These are phyloP conservation scores for Mungos mungo DNA, from an alignment of 2,113 vertebrate genomes.

Conservation along the genomic window DNA sequence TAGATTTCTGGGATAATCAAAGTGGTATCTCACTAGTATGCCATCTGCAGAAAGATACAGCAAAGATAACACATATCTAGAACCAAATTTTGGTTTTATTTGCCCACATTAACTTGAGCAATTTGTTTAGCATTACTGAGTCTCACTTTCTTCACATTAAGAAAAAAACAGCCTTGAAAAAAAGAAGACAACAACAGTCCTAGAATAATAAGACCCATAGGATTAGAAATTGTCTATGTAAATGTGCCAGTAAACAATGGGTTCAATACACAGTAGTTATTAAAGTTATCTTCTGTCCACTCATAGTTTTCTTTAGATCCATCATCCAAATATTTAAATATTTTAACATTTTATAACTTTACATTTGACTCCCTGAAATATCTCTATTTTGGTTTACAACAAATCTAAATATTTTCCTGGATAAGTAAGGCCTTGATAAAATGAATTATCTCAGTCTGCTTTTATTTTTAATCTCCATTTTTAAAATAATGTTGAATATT, in stretches of 20 bases:
- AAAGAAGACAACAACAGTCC: not conserved
- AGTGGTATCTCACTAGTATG: not conserved
- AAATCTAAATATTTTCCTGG: conserved; percentile 60
- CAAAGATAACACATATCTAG: not conserved
- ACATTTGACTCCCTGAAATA: conserved; percentile 23
- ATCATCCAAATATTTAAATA: not conserved
- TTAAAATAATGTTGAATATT: conserved; percentile 54
- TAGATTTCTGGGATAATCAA: not conserved
- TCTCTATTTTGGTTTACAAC: conserved; percentile 24
- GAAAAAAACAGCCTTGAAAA: not conserved
- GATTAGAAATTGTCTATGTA: not conserved
- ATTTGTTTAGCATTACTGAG: not conserved
- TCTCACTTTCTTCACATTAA: not conserved
- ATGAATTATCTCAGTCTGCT: not conserved
- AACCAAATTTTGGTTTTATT: not conserved
- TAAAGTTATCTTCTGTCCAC: not conserved
- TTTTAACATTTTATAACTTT: conserved; percentile 35
- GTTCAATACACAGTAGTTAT: not conserved
- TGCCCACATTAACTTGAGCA: not conserved
- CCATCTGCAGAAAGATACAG: not conserved
- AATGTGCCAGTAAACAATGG: not conserved
- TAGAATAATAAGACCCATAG: not conserved
- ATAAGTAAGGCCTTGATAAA: conserved; percentile 38
- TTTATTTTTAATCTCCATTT: conserved; percentile 51
- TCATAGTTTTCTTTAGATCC: not conserved